phyloP scores from a whole-genome alignment of 1,140 invertebrate species.

The Drosophila melanica region DNA sequence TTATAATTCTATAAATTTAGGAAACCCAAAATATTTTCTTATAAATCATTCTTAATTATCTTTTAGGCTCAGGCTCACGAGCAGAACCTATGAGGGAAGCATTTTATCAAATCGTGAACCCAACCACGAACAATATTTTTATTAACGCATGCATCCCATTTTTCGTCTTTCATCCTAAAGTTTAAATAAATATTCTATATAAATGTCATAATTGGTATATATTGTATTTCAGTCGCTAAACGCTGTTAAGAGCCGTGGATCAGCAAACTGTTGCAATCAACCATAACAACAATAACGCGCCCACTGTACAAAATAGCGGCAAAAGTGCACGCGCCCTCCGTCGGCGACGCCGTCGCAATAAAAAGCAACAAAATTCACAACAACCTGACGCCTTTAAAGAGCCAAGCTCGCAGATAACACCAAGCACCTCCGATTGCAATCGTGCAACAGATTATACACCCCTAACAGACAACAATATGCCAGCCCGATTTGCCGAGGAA shows the following conservation, averaged over 20 bases:
- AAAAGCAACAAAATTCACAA: conserved; percentile 70
- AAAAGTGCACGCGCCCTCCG: conserved; percentile 72
- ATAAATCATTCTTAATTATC: no score
- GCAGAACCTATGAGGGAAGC: no score
- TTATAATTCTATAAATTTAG: no score
- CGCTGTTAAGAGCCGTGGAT: conserved; percentile 70
- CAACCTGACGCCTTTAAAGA: conserved; percentile 71
- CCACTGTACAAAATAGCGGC: conserved; percentile 61
- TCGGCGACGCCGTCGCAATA: conserved; percentile 76
- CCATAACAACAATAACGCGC: conserved; percentile 33
- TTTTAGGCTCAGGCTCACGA: no score
- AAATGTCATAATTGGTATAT: conserved; percentile 1
- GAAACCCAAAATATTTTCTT: no score
- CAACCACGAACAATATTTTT: no score
- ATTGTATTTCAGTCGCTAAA: conserved; percentile 40
- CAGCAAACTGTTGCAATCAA: conserved; percentile 71
- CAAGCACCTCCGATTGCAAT: conserved; percentile 58
- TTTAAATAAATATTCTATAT: background rate
- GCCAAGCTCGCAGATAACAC: conserved; percentile 66
- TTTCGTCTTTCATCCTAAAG: no score
- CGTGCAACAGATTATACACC: conserved; percentile 24
- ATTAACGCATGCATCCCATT: no score
- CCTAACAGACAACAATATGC: conserved; percentile 63
- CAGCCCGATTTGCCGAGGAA: conserved; percentile 82
- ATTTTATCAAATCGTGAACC: no score